These are phyloP conservation scores for Cataglyphis livida DNA, from an alignment of 2,888 invertebrate genomes.

Conservation along the genomic window DNA sequence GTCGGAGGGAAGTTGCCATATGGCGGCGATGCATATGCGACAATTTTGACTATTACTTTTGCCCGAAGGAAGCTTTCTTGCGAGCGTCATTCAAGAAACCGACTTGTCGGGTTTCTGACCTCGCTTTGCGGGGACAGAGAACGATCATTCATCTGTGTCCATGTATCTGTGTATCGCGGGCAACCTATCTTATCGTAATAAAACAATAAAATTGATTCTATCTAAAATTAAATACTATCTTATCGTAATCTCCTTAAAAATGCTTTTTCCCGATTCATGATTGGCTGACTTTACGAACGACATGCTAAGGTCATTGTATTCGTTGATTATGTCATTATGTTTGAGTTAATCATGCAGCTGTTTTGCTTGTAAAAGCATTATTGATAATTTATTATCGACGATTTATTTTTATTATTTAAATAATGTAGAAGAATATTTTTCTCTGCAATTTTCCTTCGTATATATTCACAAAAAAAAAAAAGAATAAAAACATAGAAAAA, in stretches of 20 bases:
- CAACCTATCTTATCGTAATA: not conserved
- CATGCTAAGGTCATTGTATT: not conserved
- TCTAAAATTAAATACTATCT: not conserved
- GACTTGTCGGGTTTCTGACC: constrained; percentile 26
- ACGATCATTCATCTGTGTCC: not conserved
- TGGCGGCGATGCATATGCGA: constrained; percentile 65
- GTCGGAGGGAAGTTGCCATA: constrained; percentile 60
- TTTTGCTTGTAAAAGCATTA: not conserved
- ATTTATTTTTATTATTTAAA: not conserved
- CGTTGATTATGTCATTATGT: not conserved
- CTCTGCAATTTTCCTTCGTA: not conserved
- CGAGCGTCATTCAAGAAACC: constrained; percentile 27
- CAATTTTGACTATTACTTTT: constrained; percentile 60
- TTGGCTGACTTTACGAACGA: not conserved
- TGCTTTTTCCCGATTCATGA: not conserved
- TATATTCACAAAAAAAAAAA: not conserved
- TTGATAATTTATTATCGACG: not conserved
- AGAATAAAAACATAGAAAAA: not conserved
- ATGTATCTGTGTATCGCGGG: constrained; percentile 10
- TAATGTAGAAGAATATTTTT: not conserved
- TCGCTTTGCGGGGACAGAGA: not conserved
- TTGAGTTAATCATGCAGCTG: not conserved
- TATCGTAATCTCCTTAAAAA: not conserved
- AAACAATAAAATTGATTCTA: too few species aligned
- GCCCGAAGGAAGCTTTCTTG: constrained; percentile 32